Conservation (phyloP, 2,113 vertebrate species). For the Phrynosoma blainvillii region DNA sequence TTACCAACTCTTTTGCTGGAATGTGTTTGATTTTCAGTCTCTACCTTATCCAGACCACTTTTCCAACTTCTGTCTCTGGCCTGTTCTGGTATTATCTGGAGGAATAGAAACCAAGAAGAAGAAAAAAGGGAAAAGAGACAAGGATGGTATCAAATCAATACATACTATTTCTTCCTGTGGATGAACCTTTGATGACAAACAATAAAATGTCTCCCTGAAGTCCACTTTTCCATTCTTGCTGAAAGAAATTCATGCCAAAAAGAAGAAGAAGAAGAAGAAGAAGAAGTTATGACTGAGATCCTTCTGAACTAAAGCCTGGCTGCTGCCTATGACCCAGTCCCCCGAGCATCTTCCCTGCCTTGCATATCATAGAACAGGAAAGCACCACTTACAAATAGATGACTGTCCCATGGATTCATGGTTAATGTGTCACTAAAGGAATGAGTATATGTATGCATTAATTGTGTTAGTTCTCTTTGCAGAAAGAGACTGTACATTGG, state of each 20-base stretch:
- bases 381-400: background rate
- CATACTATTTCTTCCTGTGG: background rate
- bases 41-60: background rate
- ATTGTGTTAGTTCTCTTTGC: background rate
- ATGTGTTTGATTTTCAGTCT: background rate
- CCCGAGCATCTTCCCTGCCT: background rate
- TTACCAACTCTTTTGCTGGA: background rate
- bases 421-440: background rate
- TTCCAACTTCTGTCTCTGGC: background rate
- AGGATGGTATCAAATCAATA: background rate
- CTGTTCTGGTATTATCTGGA: background rate
- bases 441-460: background rate
- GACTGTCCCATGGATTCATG: background rate
- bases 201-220: background rate
- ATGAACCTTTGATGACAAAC: background rate
- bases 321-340: background rate
- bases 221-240: background rate
- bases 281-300: background rate
- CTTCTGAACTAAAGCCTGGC: background rate
- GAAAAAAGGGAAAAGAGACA: background rate
- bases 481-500: background rate
- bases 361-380: background rate
- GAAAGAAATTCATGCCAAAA: background rate
- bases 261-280: background rate
- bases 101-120: background rate